These are phyloP conservation scores for Clarias magur DNA, from an alignment of 2,113 vertebrate species.

Conservation along the genomic window DNA sequence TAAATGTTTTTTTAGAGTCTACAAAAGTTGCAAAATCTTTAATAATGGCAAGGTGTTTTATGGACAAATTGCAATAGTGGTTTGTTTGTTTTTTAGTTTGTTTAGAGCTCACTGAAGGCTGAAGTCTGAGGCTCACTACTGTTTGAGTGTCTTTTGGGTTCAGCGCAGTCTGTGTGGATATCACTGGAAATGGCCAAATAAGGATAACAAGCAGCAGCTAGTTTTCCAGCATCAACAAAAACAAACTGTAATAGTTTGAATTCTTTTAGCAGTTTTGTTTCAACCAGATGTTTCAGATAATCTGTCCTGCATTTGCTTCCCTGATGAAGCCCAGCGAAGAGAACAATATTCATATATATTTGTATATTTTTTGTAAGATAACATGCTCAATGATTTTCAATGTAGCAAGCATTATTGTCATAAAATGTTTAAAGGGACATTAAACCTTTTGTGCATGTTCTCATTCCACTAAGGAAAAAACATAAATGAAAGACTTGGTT, in stretches of 20 bases:
- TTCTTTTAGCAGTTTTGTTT: constrained; percentile 5
- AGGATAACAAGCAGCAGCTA: constrained; percentile 6
- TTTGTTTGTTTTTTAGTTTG: no score
- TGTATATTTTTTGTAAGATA: neutral
- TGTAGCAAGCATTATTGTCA: neutral
- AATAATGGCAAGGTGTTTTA: no score
- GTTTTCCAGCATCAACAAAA: neutral
- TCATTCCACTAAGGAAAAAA: no score
- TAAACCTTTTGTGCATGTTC: neutral
- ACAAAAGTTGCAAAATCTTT: no score
- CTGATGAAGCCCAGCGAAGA: neutral
- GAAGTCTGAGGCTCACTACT: no score
- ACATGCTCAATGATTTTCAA: neutral
- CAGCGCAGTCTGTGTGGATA: neutral
- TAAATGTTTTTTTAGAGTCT: no score
- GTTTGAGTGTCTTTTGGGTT: neutral
- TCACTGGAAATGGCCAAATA: constrained; percentile 3
- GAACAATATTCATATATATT: neutral
- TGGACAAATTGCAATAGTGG: no score
- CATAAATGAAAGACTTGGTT: no score
- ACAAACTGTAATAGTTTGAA: neutral
- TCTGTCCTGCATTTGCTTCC: neutral
- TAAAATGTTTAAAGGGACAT: neutral
- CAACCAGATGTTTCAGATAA: constrained; percentile 3
- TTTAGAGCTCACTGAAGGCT: no score